Conservation (phyloP, 30 jellyfish, hydroid and myxozoan species). For the Turritopsis dohrnii region DNA sequence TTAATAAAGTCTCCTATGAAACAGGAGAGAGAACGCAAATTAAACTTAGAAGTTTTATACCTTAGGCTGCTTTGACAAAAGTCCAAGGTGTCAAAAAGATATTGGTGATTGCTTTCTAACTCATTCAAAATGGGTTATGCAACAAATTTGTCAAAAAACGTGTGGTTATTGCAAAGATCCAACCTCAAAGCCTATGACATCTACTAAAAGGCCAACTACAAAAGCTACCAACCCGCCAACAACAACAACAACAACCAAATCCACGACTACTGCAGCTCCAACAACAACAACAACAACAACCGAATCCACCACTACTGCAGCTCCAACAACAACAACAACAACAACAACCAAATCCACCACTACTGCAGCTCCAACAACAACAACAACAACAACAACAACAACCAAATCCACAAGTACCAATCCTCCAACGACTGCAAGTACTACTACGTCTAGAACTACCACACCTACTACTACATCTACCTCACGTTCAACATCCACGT, state of each 20-base stretch:
- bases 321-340: no score
- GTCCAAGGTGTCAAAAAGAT: background rate
- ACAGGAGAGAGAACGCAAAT: no score
- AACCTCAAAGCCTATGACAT: background rate
- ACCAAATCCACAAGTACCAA: background rate
- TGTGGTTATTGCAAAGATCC: conserved; percentile 8
- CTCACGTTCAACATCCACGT: background rate
- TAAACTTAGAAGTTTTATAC: no score
- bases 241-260: background rate
- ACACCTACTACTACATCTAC: background rate
- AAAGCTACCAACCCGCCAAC: background rate
- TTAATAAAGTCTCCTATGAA: no score
- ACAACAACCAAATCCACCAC: background rate
- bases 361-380: background rate
- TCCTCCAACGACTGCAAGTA: background rate
- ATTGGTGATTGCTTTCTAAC: background rate
- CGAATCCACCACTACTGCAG: no score
- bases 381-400: background rate
- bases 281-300: no score
- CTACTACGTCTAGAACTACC: background rate
- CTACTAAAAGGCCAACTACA: background rate
- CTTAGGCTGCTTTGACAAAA: background rate
- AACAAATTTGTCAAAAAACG: conserved; percentile 5
- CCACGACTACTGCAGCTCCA: background rate
- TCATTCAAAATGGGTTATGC: conserved; percentile 8